Evolutionary conservation across 2,113 vertebrate genomes (phyloP), one percentile per base, ranked within the genome.

Genomic region (Dolichallabes microphthalmus): DNA sequence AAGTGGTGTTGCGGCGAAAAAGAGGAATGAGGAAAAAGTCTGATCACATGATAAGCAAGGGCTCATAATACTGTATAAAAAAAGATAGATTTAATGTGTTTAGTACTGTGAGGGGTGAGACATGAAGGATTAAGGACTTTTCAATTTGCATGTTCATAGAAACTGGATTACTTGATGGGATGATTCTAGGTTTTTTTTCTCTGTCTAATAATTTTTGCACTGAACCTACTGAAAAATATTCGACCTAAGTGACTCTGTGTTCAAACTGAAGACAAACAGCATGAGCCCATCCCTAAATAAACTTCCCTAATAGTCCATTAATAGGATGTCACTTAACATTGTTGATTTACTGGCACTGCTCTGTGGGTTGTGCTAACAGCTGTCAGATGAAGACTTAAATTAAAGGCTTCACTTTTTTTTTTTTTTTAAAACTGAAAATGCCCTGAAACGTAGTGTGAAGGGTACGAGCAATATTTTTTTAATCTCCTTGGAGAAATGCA

Each of bases 251-350:
- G 7, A 53, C 45, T 25, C 5, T 50, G 19, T 30, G 80, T 52
- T 32, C 0, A 15, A 55, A 53, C 55, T 14, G 39, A 82, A 53
- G 4, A 8, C 11, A 25, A 35, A 82, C 3, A 57, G 19, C 1
- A n/a, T 9, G 32, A 27, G 50, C 55, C 50, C 27, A 60, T 74
- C 25, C 30, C 61, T 74, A 83, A 60, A 73, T 61, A 83, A 74
- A 83, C 68, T 57, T 39, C 20, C 20, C 17, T 39, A 58, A n/a
- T 10, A 7, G 4, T 11, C 2, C 15, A 30, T 10, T 82, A 35
- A 71, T 71, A 52, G 35, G 32, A 20, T 39, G 20, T 58, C 10
- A 17, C 52, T 52, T 35, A 61, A 52, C 69, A 61, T 83, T 50
- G 14, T 61, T 75, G 55, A 75, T 50, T 30, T 74, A 50, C 32